A percentile compares a stretch with the other conserved stretches of the same genome.
Conservation (phyloP, 2,113 vertebrate species). For the Cyprinodon tularosa region DNA sequence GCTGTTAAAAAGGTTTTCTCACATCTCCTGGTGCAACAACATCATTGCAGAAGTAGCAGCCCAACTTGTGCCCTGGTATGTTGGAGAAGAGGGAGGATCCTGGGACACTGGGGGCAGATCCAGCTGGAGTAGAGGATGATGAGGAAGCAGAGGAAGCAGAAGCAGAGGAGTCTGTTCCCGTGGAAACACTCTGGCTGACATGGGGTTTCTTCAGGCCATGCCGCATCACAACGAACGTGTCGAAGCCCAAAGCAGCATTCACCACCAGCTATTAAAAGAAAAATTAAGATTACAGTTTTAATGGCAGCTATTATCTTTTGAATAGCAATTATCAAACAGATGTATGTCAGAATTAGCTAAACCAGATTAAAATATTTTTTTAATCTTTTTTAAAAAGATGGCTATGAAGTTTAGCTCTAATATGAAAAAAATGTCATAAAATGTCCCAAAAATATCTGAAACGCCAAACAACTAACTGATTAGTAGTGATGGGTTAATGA, state of each 20-base stretch:
- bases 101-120: slow-evolving; percentile 51
- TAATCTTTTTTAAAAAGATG: no score
- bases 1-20: slow-evolving; percentile 68
- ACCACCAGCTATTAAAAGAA: slow-evolving; percentile 86
- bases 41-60: slow-evolving; percentile 99
- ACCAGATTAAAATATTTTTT: not conserved
- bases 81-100: slow-evolving; percentile 95
- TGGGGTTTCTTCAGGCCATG: slow-evolving; percentile 91
- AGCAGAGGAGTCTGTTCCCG: slow-evolving; percentile 59
- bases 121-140: slow-evolving; percentile 69
- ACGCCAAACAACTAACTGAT: no score
- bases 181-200: slow-evolving; percentile 31
- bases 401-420: no score
- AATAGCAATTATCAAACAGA: not conserved
- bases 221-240: slow-evolving; percentile 99
- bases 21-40: slow-evolving; percentile 98
- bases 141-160: slow-evolving; percentile 74
- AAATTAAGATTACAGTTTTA: not conserved
- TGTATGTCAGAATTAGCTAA: not conserved
- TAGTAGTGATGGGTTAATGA: no score
- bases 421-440: no score
- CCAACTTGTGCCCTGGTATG: slow-evolving; percentile 95
- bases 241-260: slow-evolving; percentile 95
- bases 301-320: no score
- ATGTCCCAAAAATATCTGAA: no score